phyloP scores from a whole-genome alignment of 1,140 invertebrate genomes.

The Apis laboriosa region DNA sequence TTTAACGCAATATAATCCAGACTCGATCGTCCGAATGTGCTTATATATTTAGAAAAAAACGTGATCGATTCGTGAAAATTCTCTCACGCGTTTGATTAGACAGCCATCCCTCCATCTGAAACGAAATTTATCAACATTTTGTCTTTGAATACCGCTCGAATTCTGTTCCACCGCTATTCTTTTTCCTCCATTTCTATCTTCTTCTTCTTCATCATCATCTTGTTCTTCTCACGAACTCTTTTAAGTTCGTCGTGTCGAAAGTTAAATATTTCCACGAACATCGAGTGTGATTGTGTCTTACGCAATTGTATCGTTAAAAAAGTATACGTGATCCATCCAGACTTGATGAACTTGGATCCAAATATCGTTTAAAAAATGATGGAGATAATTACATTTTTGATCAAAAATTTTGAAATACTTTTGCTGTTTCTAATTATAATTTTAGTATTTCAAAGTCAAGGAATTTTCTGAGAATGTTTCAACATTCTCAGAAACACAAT shows the following conservation, averaged over 20 bases:
- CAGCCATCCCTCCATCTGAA: neutral
- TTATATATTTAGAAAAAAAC: slow-evolving; percentile 18
- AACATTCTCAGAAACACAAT: too few species aligned
- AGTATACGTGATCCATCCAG: slow-evolving; percentile 18
- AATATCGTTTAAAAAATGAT: neutral
- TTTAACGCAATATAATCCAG: neutral
- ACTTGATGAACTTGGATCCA: neutral
- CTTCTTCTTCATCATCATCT: neutral
- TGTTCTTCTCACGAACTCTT: neutral
- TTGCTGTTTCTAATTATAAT: too few species aligned
- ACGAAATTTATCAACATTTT: neutral
- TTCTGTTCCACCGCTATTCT: neutral
- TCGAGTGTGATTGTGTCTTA: slow-evolving; percentile 33
- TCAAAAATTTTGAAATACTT: too few species aligned
- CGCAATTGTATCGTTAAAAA: slow-evolving; percentile 28
- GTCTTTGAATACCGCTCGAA: neutral
- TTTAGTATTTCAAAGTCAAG: too few species aligned
- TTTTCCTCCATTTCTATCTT: neutral
- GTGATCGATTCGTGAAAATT: neutral
- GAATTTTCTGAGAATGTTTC: too few species aligned
- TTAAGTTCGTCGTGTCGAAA: neutral
- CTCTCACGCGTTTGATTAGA: neutral
- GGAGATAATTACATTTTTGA: too few species aligned
- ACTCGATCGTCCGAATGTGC: slow-evolving; percentile 15
- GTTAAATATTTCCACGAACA: slow-evolving; percentile 2